These are phyloP conservation scores for Heliconius hewitsoni DNA, from an alignment of 1,140 invertebrate genomes.

Conservation along the genomic window DNA sequence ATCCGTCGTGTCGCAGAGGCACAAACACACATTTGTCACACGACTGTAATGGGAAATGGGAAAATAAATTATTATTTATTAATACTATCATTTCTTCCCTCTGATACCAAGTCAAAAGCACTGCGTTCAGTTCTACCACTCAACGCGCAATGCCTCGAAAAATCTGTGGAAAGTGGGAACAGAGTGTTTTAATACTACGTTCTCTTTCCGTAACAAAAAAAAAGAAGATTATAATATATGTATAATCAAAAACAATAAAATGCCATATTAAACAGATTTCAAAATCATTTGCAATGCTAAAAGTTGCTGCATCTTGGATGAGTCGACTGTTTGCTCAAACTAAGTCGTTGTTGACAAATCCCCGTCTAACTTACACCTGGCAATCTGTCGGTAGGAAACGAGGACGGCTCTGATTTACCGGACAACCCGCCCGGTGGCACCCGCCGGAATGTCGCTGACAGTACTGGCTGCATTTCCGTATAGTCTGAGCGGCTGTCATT, in stretches of 20 bases:
- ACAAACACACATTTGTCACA: too few species aligned
- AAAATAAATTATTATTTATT: too few species aligned
- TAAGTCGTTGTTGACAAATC: constrained; percentile 23
- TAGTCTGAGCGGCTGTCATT: neutral
- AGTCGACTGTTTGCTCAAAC: neutral
- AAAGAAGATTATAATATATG: too few species aligned
- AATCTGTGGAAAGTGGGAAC: too few species aligned
- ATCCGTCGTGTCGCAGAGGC: too few species aligned
- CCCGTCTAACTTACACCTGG: constrained; percentile 13
- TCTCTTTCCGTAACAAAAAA: neutral
- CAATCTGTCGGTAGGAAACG: constrained; percentile 28
- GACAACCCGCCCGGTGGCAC: neutral
- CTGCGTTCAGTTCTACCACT: too few species aligned
- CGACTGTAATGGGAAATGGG: too few species aligned
- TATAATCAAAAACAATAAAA: neutral
- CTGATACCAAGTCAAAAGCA: too few species aligned
- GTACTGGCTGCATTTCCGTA: neutral
- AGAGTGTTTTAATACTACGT: too few species aligned
- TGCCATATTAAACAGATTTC: neutral
- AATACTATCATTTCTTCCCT: too few species aligned
- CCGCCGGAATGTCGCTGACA: constrained; percentile 14
- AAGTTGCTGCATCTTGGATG: neutral
- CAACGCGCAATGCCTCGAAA: too few species aligned
- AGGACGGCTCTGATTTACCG: constrained; percentile 21
- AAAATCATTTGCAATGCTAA: constrained; percentile 10